Conservation (phyloP, 2,113 vertebrate genomes). For the Leucosticte australis region DNA sequence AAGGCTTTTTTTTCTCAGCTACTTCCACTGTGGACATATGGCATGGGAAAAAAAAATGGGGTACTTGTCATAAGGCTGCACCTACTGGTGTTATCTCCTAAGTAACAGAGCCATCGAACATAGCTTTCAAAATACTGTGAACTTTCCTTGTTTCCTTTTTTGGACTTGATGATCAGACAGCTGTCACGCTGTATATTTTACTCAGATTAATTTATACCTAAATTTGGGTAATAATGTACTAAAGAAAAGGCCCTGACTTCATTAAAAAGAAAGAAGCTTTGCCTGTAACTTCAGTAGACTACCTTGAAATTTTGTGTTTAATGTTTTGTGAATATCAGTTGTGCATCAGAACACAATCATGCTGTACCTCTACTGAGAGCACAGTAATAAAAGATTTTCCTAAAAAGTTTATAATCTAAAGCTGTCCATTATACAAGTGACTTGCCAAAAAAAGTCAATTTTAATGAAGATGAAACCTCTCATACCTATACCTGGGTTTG, state of each 20-base stretch:
- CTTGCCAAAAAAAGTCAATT: background rate
- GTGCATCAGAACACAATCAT: background rate
- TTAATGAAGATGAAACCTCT: background rate
- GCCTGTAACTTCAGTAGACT: background rate
- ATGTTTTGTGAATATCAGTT: background rate
- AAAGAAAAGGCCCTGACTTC: background rate
- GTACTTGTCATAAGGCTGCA: conserved; percentile 9
- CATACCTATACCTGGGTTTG: background rate
- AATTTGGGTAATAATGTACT: background rate
- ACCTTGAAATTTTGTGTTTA: background rate
- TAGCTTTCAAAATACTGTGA: conserved; percentile 1
- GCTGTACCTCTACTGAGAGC: background rate
- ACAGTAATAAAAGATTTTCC: background rate
- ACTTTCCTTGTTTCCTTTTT: conserved; percentile 12
- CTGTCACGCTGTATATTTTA: background rate
- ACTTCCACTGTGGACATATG: conserved; percentile 18
- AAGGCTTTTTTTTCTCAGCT: background rate
- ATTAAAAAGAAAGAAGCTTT: background rate
- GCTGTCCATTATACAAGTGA: background rate
- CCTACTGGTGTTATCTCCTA: conserved; percentile 14
- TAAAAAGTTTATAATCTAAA: background rate
- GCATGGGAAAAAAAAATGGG: conserved; percentile 39
- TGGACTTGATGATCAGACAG: background rate
- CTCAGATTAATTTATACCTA: background rate
- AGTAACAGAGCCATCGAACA: background rate